These are phyloP conservation scores for Brassicogethes aeneus DNA, from an alignment of 2,888 invertebrate species.

Conservation along the genomic window DNA sequence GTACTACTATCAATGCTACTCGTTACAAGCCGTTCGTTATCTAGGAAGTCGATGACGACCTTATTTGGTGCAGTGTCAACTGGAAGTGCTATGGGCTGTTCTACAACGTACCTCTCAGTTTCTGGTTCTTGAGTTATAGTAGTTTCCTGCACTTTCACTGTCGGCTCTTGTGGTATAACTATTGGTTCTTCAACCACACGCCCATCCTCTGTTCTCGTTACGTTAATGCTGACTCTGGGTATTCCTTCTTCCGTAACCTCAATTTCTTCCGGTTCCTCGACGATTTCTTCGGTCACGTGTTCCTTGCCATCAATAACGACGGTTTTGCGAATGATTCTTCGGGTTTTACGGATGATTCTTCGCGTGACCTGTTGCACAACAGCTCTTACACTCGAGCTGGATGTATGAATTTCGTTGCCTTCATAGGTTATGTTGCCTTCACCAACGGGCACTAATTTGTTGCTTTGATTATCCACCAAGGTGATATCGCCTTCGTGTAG, in stretches of 20 bases:
- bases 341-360: slow-evolving; percentile 63
- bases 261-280: slow-evolving; percentile 75
- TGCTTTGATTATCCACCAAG: slow-evolving; percentile 33
- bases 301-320: slow-evolving; percentile 78
- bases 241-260: slow-evolving; percentile 64
- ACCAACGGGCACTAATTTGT: slow-evolving; percentile 28
- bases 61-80: slow-evolving; percentile 18
- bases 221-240: slow-evolving; percentile 61
- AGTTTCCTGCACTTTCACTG: slow-evolving; percentile 13
- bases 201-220: slow-evolving; percentile 49
- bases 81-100: slow-evolving; percentile 28
- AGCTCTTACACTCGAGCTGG: slow-evolving; percentile 65
- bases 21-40: slow-evolving; percentile 25
- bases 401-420: slow-evolving; percentile 44
- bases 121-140: slow-evolving; percentile 3
- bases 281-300: slow-evolving; percentile 70
- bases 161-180: slow-evolving; percentile 21
- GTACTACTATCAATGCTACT: slow-evolving; percentile 25
- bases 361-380: slow-evolving; percentile 76
- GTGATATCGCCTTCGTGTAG: slow-evolving; percentile 40
- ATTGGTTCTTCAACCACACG: slow-evolving; percentile 38
- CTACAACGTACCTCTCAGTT: slow-evolving; percentile 35
- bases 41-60: slow-evolving; percentile 23
- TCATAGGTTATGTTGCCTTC: slow-evolving; percentile 24
- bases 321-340: slow-evolving; percentile 66